phyloP scores from a whole-genome alignment of 2,113 vertebrate genomes.

The Nycticorax nycticorax region DNA sequence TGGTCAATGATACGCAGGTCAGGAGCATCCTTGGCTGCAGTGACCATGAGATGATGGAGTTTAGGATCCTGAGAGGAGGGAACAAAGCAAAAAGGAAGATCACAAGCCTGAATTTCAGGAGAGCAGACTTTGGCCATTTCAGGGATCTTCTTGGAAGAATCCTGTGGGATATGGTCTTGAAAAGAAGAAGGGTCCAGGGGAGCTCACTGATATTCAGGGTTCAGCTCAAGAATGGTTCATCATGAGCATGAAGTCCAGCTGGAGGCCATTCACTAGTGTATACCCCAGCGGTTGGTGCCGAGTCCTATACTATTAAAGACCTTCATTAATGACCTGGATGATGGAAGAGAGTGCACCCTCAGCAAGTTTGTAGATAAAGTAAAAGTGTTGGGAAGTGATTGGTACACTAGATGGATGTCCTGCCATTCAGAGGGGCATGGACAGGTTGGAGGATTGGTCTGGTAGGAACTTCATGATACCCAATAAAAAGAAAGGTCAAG shows the following conservation, averaged over 20 bases:
- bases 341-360: too few species aligned
- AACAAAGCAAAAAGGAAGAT: background rate
- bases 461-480: background rate
- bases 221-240: background rate
- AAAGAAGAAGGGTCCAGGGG: background rate
- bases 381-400: background rate
- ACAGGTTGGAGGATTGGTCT: background rate
- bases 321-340: background rate
- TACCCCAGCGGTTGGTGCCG: too few species aligned
- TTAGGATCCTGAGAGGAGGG: background rate
- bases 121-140: background rate
- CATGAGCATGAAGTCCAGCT: background rate
- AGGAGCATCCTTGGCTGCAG: background rate
- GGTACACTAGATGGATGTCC: background rate
- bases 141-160: background rate
- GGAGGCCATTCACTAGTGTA: background rate
- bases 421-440: too few species aligned
- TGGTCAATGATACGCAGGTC: background rate
- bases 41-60: background rate
- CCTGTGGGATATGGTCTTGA: background rate
- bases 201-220: background rate
- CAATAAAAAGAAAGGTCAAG: background rate
- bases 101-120: background rate
- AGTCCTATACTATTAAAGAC: background rate
- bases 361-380: background rate